phyloP scores from a whole-genome alignment of 1,140 invertebrate species.

The Aleiodes sp. region DNA sequence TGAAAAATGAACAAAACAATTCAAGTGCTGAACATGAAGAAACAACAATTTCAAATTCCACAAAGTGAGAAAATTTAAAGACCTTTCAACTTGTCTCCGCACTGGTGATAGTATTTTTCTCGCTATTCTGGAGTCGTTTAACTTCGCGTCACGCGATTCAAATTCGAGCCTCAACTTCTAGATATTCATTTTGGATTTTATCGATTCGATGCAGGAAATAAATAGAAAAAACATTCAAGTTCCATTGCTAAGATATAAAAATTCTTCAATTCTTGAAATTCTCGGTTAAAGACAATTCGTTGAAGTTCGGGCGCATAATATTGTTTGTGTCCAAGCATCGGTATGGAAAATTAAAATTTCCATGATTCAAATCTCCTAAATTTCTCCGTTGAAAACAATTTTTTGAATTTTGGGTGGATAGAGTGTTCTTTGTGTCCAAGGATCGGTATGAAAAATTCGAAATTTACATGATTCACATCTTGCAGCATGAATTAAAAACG shows the following conservation, averaged over 20 bases:
- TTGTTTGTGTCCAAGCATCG: no score
- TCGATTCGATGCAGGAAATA: neutral
- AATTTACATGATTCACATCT: slow-evolving; percentile 39
- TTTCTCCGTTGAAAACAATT: slow-evolving; percentile 25
- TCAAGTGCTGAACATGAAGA: slow-evolving; percentile 15
- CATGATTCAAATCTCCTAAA: neutral
- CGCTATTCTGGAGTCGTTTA: neutral
- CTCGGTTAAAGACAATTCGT: no score
- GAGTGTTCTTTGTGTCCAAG: slow-evolving; percentile 45
- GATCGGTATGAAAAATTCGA: slow-evolving; percentile 46
- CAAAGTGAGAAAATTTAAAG: slow-evolving; percentile 29
- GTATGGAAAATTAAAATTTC: neutral
- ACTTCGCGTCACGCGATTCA: neutral
- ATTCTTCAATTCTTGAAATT: no score
- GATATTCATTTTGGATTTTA: neutral
- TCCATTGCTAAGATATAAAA: no score
- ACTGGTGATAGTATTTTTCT: neutral
- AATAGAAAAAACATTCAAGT: no score
- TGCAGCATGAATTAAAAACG: slow-evolving; percentile 41
- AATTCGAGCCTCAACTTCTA: neutral
- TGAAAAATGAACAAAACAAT: no score
- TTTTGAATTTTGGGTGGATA: slow-evolving; percentile 42
- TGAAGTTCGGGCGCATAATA: no score
- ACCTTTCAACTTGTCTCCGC: slow-evolving; percentile 33
- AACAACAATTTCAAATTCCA: slow-evolving; percentile 14